These are phyloP conservation scores for Psettodes erumei DNA, from an alignment of 2,113 vertebrate genomes.

Conservation along the genomic window DNA sequence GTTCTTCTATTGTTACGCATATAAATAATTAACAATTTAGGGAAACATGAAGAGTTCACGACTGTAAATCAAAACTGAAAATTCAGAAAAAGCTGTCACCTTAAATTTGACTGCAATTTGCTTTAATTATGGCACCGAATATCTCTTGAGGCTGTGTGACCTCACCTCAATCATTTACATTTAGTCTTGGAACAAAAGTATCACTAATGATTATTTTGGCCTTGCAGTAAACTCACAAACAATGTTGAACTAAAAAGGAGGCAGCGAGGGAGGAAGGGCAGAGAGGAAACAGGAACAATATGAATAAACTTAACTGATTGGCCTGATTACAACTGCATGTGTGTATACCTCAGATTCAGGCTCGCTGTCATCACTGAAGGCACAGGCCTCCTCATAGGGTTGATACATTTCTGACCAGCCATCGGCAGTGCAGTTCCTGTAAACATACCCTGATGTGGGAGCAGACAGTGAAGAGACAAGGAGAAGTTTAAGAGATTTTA, in stretches of 20 bases:
- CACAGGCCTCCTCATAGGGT: constrained; percentile 78
- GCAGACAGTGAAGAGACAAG: not conserved
- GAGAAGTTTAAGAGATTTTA: not conserved
- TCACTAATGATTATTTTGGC: not conserved
- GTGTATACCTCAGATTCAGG: constrained; percentile 76
- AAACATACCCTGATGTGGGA: constrained; percentile 73
- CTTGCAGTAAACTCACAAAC: not conserved
- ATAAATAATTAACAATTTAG: not conserved
- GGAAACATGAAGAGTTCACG: not conserved
- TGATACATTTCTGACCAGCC: constrained; percentile 83
- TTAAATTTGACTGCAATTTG: not conserved
- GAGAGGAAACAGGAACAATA: constrained; percentile 25
- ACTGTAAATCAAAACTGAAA: not conserved
- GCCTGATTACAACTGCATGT: constrained; percentile 1
- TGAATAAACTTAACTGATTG: constrained; percentile 25
- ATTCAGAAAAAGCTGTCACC: not conserved
- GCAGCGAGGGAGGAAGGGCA: not conserved
- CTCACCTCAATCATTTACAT: not conserved
- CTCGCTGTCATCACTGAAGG: constrained; percentile 73
- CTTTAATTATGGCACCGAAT: not conserved
- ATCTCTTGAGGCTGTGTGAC: too few relatives aligned
- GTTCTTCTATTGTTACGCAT: not conserved
- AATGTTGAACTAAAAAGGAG: constrained; percentile 9
- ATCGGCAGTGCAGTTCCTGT: constrained; percentile 79
- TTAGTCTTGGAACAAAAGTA: constrained; percentile 3